These are phyloP conservation scores for Amblyornis subalaris DNA, from an alignment of 2,113 vertebrate species.

Conservation along the genomic window DNA sequence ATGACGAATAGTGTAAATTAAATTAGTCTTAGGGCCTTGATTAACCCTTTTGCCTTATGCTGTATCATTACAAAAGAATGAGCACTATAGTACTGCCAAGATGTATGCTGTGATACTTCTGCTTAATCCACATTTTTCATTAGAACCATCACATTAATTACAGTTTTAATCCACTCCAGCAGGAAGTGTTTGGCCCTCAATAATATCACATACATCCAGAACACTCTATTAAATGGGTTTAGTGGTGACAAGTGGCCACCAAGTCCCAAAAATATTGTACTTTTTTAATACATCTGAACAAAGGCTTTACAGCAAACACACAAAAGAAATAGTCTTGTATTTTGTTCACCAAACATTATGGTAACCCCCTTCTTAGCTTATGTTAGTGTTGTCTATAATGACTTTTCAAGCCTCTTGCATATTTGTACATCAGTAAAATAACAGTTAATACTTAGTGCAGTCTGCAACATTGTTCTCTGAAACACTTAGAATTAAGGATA, in stretches of 20 bases:
- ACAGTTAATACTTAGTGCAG: neutral
- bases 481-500: neutral
- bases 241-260: neutral
- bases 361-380: neutral
- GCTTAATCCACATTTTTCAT: neutral
- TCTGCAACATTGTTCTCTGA: neutral
- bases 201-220: neutral
- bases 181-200: neutral
- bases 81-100: neutral
- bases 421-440: neutral
- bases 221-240: neutral
- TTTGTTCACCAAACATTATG: neutral
- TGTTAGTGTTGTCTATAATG: neutral
- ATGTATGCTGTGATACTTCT: neutral
- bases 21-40: neutral
- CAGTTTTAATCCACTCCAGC: neutral
- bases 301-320: neutral
- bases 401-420: neutral
- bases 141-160: neutral
- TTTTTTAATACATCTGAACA: neutral
- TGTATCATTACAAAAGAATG: neutral
- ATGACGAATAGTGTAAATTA: neutral
- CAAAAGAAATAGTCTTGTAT: neutral
- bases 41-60: neutral
- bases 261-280: neutral